Evolutionary conservation across 2,113 vertebrate genomes (phyloP).

Genomic region (Daubentonia madagascariensis): DNA sequence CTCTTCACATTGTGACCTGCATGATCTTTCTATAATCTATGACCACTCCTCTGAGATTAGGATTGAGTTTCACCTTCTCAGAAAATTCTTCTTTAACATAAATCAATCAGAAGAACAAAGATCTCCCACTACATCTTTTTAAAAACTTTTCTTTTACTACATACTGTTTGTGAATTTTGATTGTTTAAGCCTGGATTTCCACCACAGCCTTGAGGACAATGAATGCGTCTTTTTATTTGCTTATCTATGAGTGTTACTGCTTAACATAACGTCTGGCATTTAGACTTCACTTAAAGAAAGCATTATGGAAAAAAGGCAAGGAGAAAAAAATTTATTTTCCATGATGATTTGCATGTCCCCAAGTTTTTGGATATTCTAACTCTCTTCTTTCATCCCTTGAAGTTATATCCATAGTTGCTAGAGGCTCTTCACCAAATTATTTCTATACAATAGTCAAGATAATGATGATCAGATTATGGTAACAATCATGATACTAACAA

Average conservation of each 20-base stretch:
- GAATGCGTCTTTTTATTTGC: not conserved
- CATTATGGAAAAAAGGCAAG: not conserved
- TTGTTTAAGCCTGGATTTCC: not conserved
- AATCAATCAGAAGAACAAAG: not conserved
- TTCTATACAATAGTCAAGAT: not conserved
- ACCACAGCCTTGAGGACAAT: not conserved
- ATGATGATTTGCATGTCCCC: not conserved
- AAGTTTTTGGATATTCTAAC: not conserved
- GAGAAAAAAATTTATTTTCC: not conserved
- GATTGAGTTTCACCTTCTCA: not conserved
- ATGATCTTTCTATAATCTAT: not conserved
- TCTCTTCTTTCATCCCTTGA: not conserved
- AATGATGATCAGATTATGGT: not conserved
- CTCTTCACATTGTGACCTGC: not conserved
- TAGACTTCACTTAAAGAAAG: not conserved
- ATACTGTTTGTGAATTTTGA: not conserved
- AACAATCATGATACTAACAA: not conserved
- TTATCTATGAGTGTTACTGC: not conserved
- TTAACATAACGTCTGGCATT: not conserved
- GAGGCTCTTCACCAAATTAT: not conserved
- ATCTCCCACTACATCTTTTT: not conserved
- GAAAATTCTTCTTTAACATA: not conserved
- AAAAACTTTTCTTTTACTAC: not conserved
- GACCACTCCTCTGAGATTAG: not conserved
- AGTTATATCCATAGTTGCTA: not conserved